Conservation (phyloP, 53 echinoderm and acorn worm genomes). For the Echinometra lucunter region DNA sequence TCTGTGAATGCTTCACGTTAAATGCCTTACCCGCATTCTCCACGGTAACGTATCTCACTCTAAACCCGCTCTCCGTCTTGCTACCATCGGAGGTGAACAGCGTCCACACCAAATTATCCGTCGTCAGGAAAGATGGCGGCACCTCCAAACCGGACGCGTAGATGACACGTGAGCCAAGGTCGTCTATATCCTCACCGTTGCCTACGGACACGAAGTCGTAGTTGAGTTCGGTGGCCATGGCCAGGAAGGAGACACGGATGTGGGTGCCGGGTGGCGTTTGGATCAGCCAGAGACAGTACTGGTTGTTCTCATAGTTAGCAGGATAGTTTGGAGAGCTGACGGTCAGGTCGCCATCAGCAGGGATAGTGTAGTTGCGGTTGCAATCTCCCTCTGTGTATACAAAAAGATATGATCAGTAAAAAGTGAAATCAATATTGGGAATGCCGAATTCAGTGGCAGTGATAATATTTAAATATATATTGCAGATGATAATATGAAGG, state of each 20-base stretch:
- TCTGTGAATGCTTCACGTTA: too few species aligned
- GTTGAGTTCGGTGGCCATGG: conserved; percentile 85
- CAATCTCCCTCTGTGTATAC: conserved; percentile 76
- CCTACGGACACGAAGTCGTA: conserved; percentile 89
- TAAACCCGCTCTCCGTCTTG: conserved; percentile 87
- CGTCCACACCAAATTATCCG: conserved; percentile 86
- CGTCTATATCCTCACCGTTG: conserved; percentile 78
- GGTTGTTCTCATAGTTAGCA: conserved; percentile 94
- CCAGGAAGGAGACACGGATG: conserved; percentile 80
- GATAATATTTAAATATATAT: too few species aligned
- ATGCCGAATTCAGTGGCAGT: too few species aligned
- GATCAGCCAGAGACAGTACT: conserved; percentile 88
- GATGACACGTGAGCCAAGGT: conserved; percentile 80
- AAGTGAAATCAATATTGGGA: too few species aligned
- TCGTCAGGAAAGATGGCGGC: conserved; percentile 87
- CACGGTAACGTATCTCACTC: conserved; percentile 70
- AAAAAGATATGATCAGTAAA: too few species aligned
- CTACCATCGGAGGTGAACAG: conserved; percentile 85
- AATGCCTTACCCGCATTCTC: conserved; percentile 82
- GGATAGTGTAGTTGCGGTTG: conserved; percentile 86
- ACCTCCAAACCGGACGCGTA: conserved; percentile 75
- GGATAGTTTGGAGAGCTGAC: conserved; percentile 88
- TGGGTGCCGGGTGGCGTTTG: conserved; percentile 82
- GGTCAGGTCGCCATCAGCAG: conserved; percentile 54
- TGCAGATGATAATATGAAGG: too few species aligned